These are phyloP conservation scores for Nilaparvata lugens DNA, from an alignment of 1,140 invertebrate species.

Conservation along the genomic window DNA sequence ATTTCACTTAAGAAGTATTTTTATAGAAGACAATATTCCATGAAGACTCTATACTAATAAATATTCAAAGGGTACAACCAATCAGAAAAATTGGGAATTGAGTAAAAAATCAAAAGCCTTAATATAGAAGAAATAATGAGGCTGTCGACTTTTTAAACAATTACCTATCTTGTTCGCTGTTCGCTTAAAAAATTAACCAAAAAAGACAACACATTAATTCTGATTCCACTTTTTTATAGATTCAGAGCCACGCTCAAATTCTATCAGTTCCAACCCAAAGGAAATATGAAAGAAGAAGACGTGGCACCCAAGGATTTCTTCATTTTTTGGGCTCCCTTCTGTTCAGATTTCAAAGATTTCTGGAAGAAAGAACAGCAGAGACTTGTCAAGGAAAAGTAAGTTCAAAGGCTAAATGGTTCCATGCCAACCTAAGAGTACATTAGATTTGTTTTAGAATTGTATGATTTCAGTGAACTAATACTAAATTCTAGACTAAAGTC, in stretches of 20 bases:
- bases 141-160: too few relatives aligned
- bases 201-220: neutral
- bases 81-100: too few relatives aligned
- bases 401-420: too few relatives aligned
- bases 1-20: too few relatives aligned
- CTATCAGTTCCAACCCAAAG: constrained; percentile 79
- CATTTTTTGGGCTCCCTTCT: constrained; percentile 78
- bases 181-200: neutral
- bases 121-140: too few relatives aligned
- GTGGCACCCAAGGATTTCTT: constrained; percentile 82
- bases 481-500: neutral
- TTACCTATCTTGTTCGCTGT: neutral
- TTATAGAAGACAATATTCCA: too few relatives aligned
- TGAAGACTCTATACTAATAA: too few relatives aligned
- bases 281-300: constrained; percentile 56
- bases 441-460: neutral
- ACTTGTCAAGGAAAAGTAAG: constrained; percentile 69
- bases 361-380: constrained; percentile 89
- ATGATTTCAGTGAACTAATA: neutral
- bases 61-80: too few relatives aligned
- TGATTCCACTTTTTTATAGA: constrained; percentile 30
- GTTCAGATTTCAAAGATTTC: constrained; percentile 89
- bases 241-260: constrained; percentile 75
- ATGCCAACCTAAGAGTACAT: too few relatives aligned
- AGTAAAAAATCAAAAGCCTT: too few relatives aligned